Evolutionary conservation across 2,888 invertebrate species (phyloP), one percentile per base, ranked within the genome.

Genomic region (Tricholauxania praeusta): DNA sequence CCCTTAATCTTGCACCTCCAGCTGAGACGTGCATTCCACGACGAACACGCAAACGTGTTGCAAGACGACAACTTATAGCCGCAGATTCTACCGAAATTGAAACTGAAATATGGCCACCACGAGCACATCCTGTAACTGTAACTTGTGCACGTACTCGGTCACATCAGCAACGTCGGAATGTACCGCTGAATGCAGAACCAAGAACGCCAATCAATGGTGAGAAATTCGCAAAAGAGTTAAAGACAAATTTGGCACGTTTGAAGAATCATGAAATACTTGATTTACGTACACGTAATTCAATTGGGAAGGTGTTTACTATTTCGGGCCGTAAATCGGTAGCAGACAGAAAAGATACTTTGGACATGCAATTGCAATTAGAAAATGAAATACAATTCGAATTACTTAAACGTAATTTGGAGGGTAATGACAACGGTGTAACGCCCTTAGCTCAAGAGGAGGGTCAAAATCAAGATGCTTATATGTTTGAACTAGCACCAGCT

Each of bases 261-360:
- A 85, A 81, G 62, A 82, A 85, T 73, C 81, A 80, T 67, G 83
- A 84, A 77, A 82, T 84, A 69, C 75, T 84, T 4, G 84, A 84
- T 75, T 75, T 84, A 47, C 81, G 84, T 2, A 85, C 82, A 70
- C 83, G 82, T 6, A 80, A 80, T 53, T 85, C 85, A 1, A 14
- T 78, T 53, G 80, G 79, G 12, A 72, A 71, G 28, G 53, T 78
- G 5, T 71, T 76, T 72, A 72, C 79, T 1, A 4, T 79, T 0
- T 78, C 79, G 17, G 79, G 78, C 53, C 77, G 79, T 0, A 76
- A 76, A 5, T 72, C 75, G 1, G 10, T 12, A 0, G 28, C 39
- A 2, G 60, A 10, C 2, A 14, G n/a, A 8, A 52, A 75, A 17
- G 32, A 66, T 7, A 66, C 60, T 8, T 49, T 70, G 5, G 72